Evolutionary conservation across 2,888 invertebrate genomes (phyloP), one percentile per base, ranked within the genome.

Genomic region (Xestia xanthographa): DNA sequence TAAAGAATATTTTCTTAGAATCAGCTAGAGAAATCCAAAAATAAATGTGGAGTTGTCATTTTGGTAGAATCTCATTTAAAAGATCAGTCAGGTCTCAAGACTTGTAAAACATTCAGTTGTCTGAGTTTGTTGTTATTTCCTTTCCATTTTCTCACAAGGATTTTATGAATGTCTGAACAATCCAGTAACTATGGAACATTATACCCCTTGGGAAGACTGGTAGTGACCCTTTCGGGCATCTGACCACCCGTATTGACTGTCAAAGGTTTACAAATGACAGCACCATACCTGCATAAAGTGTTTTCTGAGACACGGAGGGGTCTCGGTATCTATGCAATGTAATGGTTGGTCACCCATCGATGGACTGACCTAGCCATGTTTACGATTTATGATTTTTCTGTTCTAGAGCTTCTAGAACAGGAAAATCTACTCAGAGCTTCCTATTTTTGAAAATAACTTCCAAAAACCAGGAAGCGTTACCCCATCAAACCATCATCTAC

Each of bases 401-500:
- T n/a, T n/a, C n/a, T n/a, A n/a, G 12, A n/a, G 26, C 2, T 56
- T 14, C 6, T 2, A 14, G 2, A 56, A 26, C 11, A 8, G 1
- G 3, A n/a, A 43, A 66, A 17, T 17, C 41, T 9, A 45, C 12
- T 34, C n/a, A n/a, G n/a, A n/a, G n/a, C n/a, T n/a, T n/a, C n/a
- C n/a, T n/a, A n/a, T n/a, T n/a, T n/a, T n/a, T n/a, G n/a, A n/a
- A 53, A 53, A 53, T 4, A 53, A n/a, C 14, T 14, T 17, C 5
- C n/a, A 22, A 50, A 50, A 34, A 4, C 12, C 9, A 20, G n/a
- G 11, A 63, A 67, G n/a, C n/a, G 29, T 8, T 17, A 22, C 17
- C 58, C 9, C 2, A 82, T 76, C 26, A 69, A 71, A 71, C 48
- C 50, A 12, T 22, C 29, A 45, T 72, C 53, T 34, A 70, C 9